phyloP scores from a whole-genome alignment of 2,888 invertebrate genomes.

The Nezara viridula region DNA sequence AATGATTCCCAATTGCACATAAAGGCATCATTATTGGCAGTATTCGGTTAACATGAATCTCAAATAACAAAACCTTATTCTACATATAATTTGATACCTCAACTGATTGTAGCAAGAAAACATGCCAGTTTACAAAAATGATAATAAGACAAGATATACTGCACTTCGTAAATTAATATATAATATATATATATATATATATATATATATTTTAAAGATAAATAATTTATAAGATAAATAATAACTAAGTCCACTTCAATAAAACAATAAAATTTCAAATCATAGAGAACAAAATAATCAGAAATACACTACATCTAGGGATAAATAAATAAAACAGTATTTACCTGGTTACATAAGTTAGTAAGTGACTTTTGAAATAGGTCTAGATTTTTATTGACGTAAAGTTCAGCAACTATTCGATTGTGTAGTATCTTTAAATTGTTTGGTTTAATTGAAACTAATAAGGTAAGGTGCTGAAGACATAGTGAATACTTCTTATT shows the following conservation, averaged over 20 bases:
- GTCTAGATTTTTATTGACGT: constrained; percentile 81
- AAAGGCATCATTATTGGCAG: too few species aligned
- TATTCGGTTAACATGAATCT: too few species aligned
- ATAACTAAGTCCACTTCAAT: neutral
- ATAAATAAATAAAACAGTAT: neutral
- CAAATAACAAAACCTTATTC: too few species aligned
- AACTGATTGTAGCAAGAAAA: too few species aligned
- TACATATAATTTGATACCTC: too few species aligned
- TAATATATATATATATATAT: too few species aligned
- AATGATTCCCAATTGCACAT: too few species aligned
- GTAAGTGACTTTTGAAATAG: constrained; percentile 79
- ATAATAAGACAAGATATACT: too few species aligned
- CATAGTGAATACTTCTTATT: constrained; percentile 69
- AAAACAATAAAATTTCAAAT: neutral
- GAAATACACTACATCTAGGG: neutral
- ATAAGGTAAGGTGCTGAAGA: constrained; percentile 74
- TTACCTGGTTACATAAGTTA: constrained; percentile 73
- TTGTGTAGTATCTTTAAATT: constrained; percentile 87
- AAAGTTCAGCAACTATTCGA: constrained; percentile 86
- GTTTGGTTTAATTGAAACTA: constrained; percentile 75
- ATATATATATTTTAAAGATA: too few species aligned
- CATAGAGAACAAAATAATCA: neutral
- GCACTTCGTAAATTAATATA: too few species aligned
- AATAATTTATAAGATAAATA: too few species aligned
- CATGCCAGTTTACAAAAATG: too few species aligned